Base-by-base conservation (phyloP, 2,888 invertebrate genomes). In the Steinernema carpocapsae region DNA sequence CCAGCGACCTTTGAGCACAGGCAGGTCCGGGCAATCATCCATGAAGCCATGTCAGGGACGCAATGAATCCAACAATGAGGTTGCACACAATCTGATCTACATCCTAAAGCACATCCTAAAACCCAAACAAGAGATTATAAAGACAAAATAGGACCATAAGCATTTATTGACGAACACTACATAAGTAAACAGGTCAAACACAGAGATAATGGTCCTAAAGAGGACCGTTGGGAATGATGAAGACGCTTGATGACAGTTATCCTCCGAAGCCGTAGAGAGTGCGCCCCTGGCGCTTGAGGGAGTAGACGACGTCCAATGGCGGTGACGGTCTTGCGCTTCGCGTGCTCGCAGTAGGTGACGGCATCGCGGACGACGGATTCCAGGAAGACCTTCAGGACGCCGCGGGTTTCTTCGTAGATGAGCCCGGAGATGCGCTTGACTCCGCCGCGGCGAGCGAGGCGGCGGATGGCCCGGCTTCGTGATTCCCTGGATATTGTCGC, bases 321-420 rank as follows among this genome's bases (percentile, higher is more conserved):
- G 0, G 93, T 94, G 59, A 94, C 93, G 0, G 93, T 94, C 89
- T 94, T 94, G 82, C 93, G 90, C 89, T 94, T 94, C 64, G 93
- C 94, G 87, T 94, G 93, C 87, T 94, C 93, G 0, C 93, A 94
- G 88, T 93, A 93, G 3, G 93, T 93, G 72, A 93, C 93, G n/a
- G 93, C 93, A 86, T 93, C 93, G 52, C 92, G 90, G 82, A 93
- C 93, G 56, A 93, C 93, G 87, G 93, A 93, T 87, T 93, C 93
- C 76, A 94, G 90, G 87, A 94, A 94, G 6, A 14, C 4, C 84
- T 93, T 84, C 45, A 84, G 82, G 45, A 84, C 84, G 59, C 83
- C 82, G 73, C 89, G 85, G 86, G 89, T 83, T 87, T 85, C 79
- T 88, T 87, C 84, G 75, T 84, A 75, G 72, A 72, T 72, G 72